phyloP scores from a whole-genome alignment of 2,888 invertebrate species.

The Melitaea athalia region DNA sequence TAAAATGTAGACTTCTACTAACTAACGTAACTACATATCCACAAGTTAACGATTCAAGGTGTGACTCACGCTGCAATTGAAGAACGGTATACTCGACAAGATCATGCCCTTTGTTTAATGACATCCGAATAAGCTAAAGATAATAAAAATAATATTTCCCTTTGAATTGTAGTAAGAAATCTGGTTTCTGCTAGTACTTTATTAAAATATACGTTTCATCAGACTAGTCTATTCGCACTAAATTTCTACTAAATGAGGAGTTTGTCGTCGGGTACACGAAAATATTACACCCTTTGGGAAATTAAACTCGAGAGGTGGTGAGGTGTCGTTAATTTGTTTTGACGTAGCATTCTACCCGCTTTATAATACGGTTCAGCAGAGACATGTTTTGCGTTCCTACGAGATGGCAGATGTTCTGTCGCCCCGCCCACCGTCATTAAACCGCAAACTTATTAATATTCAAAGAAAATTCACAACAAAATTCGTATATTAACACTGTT shows the following conservation, averaged over 20 bases:
- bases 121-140: not conserved
- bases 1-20: constrained; percentile 6
- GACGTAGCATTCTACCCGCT: constrained; percentile 45
- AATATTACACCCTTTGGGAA: constrained; percentile 70
- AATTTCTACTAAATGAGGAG: constrained; percentile 19
- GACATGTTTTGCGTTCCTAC: constrained; percentile 32
- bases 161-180: not conserved
- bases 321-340: constrained; percentile 72
- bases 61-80: constrained; percentile 15
- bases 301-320: constrained; percentile 67
- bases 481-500: not conserved
- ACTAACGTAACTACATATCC: constrained; percentile 5
- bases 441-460: constrained; percentile 30
- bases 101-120: not conserved
- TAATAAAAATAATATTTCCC: no score
- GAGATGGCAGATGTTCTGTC: constrained; percentile 27
- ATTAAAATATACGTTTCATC: constrained; percentile 4
- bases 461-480: constrained; percentile 28
- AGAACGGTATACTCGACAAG: not conserved
- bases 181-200: constrained; percentile 1
- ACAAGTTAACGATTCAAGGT: constrained; percentile 12
- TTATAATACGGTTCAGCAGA: constrained; percentile 19
- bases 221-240: constrained; percentile 25
- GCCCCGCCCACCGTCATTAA: constrained; percentile 30
- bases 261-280: constrained; percentile 39